Percentiles rank a stretch among this genome's conserved stretches.
Conservation (phyloP, 2,797 vertebrate species). For the Margarornis squamiger region DNA sequence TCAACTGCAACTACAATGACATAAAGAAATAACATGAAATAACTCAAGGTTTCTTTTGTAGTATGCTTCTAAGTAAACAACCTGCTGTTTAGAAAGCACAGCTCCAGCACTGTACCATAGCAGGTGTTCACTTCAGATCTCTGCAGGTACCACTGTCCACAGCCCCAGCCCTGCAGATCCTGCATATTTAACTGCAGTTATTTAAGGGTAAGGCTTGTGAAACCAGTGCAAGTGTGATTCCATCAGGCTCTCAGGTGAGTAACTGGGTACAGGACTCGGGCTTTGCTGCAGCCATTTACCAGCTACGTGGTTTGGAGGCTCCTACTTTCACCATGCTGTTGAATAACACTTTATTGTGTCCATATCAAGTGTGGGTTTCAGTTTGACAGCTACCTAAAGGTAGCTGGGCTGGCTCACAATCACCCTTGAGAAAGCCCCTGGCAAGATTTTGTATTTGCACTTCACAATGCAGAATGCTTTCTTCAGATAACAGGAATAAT, state of each 20-base stretch:
- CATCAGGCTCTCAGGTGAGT: not conserved
- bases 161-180: not conserved
- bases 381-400: not conserved
- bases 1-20: not conserved
- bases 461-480: not conserved
- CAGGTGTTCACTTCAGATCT: not conserved
- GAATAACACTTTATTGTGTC: not conserved
- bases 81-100: not conserved
- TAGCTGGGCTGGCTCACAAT: not conserved
- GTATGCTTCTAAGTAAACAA: not conserved
- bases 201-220: not conserved
- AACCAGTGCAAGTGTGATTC: not conserved
- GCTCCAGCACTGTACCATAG: not conserved
- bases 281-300: not conserved
- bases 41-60: not conserved
- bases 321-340: not conserved
- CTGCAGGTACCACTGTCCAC: not conserved
- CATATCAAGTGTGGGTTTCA: not conserved
- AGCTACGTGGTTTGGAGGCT: not conserved
- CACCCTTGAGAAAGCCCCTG: not conserved
- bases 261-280: too few relatives aligned
- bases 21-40: not conserved
- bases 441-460: not conserved
- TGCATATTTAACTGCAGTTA: not conserved
- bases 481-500: not conserved